Evolutionary conservation across 2,888 invertebrate species (phyloP).

Genomic region (Arge pagana): DNA sequence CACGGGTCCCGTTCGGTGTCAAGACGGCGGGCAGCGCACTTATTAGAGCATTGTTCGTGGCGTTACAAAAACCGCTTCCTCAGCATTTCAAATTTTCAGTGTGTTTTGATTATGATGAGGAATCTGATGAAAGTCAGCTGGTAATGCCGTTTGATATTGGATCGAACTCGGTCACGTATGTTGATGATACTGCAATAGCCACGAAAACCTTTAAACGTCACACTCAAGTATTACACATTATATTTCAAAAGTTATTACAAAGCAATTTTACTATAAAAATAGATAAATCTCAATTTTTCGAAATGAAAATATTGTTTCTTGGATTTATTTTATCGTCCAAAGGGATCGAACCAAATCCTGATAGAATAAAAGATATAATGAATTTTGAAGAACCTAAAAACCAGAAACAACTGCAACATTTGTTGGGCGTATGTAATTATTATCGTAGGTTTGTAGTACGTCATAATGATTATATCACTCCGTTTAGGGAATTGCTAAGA

Average conservation of each 20-base stretch:
- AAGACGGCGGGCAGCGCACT: slow-evolving; percentile 31
- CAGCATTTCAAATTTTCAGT: too few species aligned
- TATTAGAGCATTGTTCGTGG: slow-evolving; percentile 22
- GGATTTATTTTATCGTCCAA: slow-evolving; percentile 8
- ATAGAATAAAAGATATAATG: slow-evolving; percentile 31
- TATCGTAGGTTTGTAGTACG: slow-evolving; percentile 23
- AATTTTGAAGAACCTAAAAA: slow-evolving; percentile 34
- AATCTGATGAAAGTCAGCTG: too few species aligned
- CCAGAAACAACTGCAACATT: slow-evolving; percentile 34
- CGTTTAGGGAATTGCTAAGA: slow-evolving; percentile 24
- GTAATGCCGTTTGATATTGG: too few species aligned
- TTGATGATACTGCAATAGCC: slow-evolving; percentile 39
- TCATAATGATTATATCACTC: slow-evolving; percentile 21
- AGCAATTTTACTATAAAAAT: slow-evolving; percentile 33
- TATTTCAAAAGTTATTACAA: slow-evolving; percentile 29
- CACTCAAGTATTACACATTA: slow-evolving; percentile 27
- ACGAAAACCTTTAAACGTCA: slow-evolving; percentile 34
- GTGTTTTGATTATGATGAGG: too few species aligned
- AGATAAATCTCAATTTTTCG: slow-evolving; percentile 32
- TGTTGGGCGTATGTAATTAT: slow-evolving; percentile 28
- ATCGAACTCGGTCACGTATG: slow-evolving; percentile 37
- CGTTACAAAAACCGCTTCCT: slow-evolving; percentile 35
- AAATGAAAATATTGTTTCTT: not conserved
- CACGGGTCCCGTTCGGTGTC: slow-evolving; percentile 36
- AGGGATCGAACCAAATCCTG: slow-evolving; percentile 16